Percentiles rank a stretch among this genome's conserved stretches.
phyloP scores from a whole-genome alignment of 2,113 vertebrate species.

The Amphilophus citrinellus region DNA sequence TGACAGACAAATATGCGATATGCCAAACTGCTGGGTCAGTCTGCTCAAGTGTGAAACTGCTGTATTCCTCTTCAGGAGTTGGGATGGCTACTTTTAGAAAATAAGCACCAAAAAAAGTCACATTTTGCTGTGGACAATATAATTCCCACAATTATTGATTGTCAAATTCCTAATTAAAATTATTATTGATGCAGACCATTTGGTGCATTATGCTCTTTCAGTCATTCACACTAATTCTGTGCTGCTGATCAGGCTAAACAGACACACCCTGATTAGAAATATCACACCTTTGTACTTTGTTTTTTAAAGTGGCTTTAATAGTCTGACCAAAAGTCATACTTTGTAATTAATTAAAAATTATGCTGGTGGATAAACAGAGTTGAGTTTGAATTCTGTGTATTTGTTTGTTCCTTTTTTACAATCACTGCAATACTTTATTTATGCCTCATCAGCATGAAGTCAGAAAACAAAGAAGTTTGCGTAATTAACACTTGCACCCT shows the following conservation, averaged over 20 bases:
- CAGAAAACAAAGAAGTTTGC: not conserved
- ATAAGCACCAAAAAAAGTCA: not conserved
- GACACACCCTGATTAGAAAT: too few species aligned
- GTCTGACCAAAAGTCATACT: not conserved
- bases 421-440: not conserved
- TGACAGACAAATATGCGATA: not conserved
- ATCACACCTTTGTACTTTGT: not conserved
- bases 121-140: not conserved
- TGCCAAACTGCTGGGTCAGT: not conserved
- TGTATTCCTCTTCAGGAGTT: too few species aligned
- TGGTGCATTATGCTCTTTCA: too few species aligned
- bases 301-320: too few species aligned
- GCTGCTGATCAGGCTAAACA: too few species aligned
- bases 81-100: not conserved
- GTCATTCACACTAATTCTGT: too few species aligned
- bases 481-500: not conserved
- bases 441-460: not conserved
- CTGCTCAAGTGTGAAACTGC: too few species aligned
- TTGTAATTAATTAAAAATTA: not conserved
- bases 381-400: not conserved
- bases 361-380: not conserved
- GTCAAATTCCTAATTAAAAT: not conserved
- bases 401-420: not conserved
- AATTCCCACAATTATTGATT: not conserved
- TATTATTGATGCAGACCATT: too few species aligned